A percentile compares a stretch with the other conserved stretches of the same genome.
Evolutionary conservation across 2,113 vertebrate genomes (phyloP).

Genomic region (Zosterops japonicus): DNA sequence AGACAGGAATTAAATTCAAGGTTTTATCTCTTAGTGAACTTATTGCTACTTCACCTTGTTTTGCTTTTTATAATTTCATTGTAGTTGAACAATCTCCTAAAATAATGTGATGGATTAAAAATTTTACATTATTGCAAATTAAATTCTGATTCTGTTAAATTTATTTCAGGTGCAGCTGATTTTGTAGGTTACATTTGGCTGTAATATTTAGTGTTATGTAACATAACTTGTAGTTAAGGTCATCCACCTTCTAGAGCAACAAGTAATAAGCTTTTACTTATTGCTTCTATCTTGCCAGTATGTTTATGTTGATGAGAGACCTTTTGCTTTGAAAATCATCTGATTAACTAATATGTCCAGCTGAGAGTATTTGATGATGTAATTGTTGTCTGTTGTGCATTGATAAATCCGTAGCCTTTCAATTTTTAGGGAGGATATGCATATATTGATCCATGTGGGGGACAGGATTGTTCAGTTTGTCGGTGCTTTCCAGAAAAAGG

Average conservation of each 20-base stretch:
- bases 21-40: not conserved
- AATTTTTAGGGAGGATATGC: constrained; percentile 59
- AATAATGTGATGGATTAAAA: not conserved
- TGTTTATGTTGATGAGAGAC: not conserved
- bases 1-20: not conserved
- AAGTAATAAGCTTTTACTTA: not conserved
- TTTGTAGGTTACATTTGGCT: not conserved
- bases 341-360: not conserved
- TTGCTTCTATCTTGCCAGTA: not conserved
- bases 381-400: not conserved
- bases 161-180: not conserved
- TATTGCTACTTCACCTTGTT: not conserved
- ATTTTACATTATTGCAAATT: not conserved
- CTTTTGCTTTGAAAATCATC: not conserved
- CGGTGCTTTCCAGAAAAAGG: constrained; percentile 84
- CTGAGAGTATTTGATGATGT: not conserved
- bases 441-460: constrained; percentile 71
- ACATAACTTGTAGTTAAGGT: not conserved
- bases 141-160: not conserved
- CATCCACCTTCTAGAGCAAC: not conserved
- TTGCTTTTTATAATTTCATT: not conserved
- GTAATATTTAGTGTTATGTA: not conserved
- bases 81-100: not conserved
- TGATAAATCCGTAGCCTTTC: not conserved
- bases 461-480: constrained; percentile 80